A percentile compares a stretch with the other conserved stretches of the same genome.
phyloP scores from a whole-genome alignment of 2,113 vertebrate genomes.

The Protomyctophum bolini region DNA sequence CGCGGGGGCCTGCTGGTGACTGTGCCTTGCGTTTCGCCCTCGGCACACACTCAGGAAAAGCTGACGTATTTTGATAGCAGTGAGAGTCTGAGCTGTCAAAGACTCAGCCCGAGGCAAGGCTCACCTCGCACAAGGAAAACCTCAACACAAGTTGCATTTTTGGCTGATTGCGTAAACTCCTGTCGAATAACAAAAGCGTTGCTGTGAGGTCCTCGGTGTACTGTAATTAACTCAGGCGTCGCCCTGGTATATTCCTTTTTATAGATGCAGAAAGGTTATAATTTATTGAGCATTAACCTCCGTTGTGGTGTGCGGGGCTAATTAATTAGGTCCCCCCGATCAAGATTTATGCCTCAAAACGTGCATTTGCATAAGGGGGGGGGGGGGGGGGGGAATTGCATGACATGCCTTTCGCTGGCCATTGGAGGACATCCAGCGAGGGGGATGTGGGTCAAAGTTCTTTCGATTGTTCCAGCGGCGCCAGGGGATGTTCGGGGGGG shows the following conservation, averaged over 20 bases:
- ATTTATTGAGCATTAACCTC: slow-evolving; percentile 45
- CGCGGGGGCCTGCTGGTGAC: slow-evolving; percentile 35
- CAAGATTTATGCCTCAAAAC: slow-evolving; percentile 2
- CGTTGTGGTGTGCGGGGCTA: slow-evolving; percentile 5
- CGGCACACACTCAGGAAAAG: slow-evolving; percentile 53
- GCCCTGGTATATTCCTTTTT: slow-evolving; percentile 33
- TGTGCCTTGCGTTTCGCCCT: slow-evolving; percentile 58
- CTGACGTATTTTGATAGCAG: slow-evolving; percentile 74
- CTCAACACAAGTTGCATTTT: slow-evolving; percentile 59
- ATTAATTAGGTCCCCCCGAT: slow-evolving; percentile 30
- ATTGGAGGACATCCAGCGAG: slow-evolving; percentile 1
- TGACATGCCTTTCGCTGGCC: slow-evolving; percentile 5
- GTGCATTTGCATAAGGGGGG: slow-evolving; percentile 13
- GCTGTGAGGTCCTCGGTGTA: slow-evolving; percentile 43
- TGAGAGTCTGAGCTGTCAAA: slow-evolving; percentile 72
- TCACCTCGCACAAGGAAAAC: slow-evolving; percentile 53
- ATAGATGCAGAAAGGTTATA: slow-evolving; percentile 26
- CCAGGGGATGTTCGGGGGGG: not conserved
- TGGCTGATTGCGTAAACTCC: slow-evolving; percentile 73
- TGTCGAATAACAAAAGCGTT: slow-evolving; percentile 71
- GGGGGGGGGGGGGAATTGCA: not conserved
- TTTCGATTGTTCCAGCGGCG: not conserved
- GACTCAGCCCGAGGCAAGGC: slow-evolving; percentile 61
- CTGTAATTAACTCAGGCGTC: slow-evolving; percentile 58
- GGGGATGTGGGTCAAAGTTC: slow-evolving; percentile 14